A percentile compares a stretch with the other conserved stretches of the same genome.
Conservation (phyloP, 2,113 vertebrate species). For the Melanotaenia duboulayi region DNA sequence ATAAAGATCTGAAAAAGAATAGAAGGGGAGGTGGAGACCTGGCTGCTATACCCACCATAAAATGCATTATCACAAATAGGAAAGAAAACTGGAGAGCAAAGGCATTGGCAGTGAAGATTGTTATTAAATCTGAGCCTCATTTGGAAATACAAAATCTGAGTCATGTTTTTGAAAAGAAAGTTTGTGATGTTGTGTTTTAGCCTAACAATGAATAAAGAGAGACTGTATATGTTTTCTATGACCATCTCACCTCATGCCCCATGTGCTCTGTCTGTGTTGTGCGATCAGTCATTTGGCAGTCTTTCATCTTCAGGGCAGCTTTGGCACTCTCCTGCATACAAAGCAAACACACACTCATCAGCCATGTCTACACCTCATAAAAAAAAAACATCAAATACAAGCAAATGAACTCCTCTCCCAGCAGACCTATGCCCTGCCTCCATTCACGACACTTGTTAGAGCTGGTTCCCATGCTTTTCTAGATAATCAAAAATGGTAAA, state of each 20-base stretch:
- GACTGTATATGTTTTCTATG: constrained; percentile 24
- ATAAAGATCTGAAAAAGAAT: constrained; percentile 28
- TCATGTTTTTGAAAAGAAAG: constrained; percentile 7
- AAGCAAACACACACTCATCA: constrained; percentile 67
- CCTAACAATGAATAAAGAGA: constrained; percentile 18
- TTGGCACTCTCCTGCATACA: constrained; percentile 88
- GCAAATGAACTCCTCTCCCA: constrained; percentile 42
- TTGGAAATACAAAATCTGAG: constrained; percentile 7
- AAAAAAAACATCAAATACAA: constrained; percentile 39
- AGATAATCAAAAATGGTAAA: constrained; percentile 32
- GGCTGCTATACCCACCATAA: constrained; percentile 26
- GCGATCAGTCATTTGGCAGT: constrained; percentile 90
- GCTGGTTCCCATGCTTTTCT: constrained; percentile 15
- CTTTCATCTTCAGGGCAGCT: constrained; percentile 86
- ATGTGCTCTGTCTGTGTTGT: constrained; percentile 93
- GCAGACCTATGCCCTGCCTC: constrained; percentile 26
- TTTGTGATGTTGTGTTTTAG: constrained; percentile 20
- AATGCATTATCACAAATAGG: constrained; percentile 33
- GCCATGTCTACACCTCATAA: constrained; percentile 21
- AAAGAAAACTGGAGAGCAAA: constrained; percentile 1
- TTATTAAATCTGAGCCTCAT: background rate
- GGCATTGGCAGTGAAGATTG: background rate
- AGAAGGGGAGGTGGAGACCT: background rate
- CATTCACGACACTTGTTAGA: constrained; percentile 8
- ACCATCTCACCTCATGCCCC: constrained; percentile 91